Evolutionary conservation across 2,113 vertebrate genomes (phyloP), one percentile per base, ranked within the genome.

Genomic region (Pipra filicauda): DNA sequence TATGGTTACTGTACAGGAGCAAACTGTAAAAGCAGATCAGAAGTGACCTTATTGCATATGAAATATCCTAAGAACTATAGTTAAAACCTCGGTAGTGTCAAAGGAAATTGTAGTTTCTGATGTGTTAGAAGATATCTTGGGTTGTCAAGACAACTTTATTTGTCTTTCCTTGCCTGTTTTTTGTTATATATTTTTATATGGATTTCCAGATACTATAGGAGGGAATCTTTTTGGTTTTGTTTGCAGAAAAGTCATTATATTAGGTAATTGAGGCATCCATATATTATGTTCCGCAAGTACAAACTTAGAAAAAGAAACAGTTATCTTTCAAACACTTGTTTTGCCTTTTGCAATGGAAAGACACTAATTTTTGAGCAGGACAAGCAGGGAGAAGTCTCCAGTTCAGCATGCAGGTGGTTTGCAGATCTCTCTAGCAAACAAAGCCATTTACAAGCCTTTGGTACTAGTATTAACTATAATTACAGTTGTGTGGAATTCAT

Each of bases 181-280:
- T 93, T 54, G 89, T 89, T 96, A 88, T 93, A 94, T 96, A 96
- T 97, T 97, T 97, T 72, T 93, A 94, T 95, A 95, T 93, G 94
- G 28, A 49, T 93, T 65, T 76, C 52, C 77, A 97, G 51, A 85
- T 96, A 57, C 13, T 81, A 58, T 49, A 66, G 72, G 23, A 64
- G 24, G 27, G 19, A 77, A 72, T 52, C 19, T 67, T 24, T 65
- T 41, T 66, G 18, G 19, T 23, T 22, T 71, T 65, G 16, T 76
- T 97, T 97, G 86, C 91, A 54, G 97, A 97, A 94, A 86, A 89
- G 43, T 71, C 91, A 79, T 76, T 83, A 58, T 89, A 95, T 94
- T 95, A 91, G 57, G 86, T 93, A 93, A 92, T 41, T 91, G 77
- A 94, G 93, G 46, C 85, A 89, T 89, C 70, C 67, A 73, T 92